These are phyloP conservation scores for Eulemur rufifrons DNA, from an alignment of 2,113 vertebrate species.

Conservation along the genomic window DNA sequence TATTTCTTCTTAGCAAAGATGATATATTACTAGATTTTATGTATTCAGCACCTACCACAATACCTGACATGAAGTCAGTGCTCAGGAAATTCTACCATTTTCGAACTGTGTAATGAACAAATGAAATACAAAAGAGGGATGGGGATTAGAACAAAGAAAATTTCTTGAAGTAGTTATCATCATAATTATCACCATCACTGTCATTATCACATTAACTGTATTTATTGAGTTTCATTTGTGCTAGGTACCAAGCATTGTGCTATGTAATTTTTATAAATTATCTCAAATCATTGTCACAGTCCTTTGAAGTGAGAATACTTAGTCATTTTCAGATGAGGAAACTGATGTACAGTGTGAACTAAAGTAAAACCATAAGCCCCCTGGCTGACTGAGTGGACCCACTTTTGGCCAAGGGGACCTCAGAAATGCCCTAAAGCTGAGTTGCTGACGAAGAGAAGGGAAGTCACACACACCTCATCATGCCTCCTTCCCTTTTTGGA, in stretches of 20 bases:
- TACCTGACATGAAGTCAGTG: background rate
- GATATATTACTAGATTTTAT: background rate
- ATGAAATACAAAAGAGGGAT: background rate
- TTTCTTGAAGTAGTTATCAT: background rate
- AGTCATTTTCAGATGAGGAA: background rate
- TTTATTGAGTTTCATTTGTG: background rate
- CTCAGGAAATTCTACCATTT: background rate
- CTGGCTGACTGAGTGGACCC: too few relatives aligned
- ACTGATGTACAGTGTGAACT: background rate
- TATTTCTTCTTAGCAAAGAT: background rate
- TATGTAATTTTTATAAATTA: background rate
- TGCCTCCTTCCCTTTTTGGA: too few relatives aligned
- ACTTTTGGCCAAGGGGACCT: too few relatives aligned
- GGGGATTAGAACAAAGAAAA: background rate
- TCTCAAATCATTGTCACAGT: background rate
- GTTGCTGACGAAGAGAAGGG: too few relatives aligned
- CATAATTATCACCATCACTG: background rate
- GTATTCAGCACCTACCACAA: background rate
- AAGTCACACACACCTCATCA: too few relatives aligned
- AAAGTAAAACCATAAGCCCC: too few relatives aligned
- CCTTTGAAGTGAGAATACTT: background rate
- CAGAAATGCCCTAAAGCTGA: too few relatives aligned
- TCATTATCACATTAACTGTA: background rate
- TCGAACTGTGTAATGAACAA: background rate
- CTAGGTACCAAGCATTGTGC: background rate